Evolutionary conservation across 1,140 invertebrate genomes (phyloP).

Genomic region (Hermetia illucens): DNA sequence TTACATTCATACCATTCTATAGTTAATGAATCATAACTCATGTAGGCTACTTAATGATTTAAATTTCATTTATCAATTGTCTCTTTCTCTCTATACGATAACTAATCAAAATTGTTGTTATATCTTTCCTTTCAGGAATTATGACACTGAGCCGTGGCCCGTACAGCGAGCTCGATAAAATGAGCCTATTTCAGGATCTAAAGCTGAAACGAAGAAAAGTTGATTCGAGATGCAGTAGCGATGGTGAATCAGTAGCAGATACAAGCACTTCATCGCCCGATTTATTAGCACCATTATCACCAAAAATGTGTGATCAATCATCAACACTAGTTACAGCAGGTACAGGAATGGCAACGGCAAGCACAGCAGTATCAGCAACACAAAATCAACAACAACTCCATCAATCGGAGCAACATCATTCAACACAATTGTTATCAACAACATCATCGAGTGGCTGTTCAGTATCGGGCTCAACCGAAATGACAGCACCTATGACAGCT

Average conservation of each 20-base stretch:
- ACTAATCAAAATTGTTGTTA: no score
- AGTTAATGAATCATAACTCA: background rate
- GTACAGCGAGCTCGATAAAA: conserved; percentile 85
- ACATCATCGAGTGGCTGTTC: background rate
- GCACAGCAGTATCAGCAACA: conserved; percentile 14
- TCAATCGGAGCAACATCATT: conserved; percentile 8
- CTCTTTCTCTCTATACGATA: background rate
- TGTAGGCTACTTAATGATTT: background rate
- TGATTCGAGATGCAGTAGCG: conserved; percentile 88
- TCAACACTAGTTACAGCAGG: conserved; percentile 26
- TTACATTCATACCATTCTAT: conserved; percentile 1
- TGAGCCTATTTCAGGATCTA: conserved; percentile 97
- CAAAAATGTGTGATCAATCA: conserved; percentile 46
- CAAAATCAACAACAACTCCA: conserved; percentile 10
- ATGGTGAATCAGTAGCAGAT: conserved; percentile 85
- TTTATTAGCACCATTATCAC: conserved; percentile 58
- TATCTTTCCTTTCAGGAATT: conserved; percentile 59
- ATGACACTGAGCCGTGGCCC: conserved; percentile 92
- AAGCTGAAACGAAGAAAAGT: conserved; percentile 95
- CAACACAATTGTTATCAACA: conserved; percentile 6
- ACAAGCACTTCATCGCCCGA: conserved; percentile 78
- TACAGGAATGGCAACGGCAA: conserved; percentile 21
- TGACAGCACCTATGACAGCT: conserved; percentile 21
- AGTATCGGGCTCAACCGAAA: background rate
- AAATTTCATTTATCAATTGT: background rate